phyloP scores from a whole-genome alignment of 2,888 invertebrate species.

The Patella depressa region DNA sequence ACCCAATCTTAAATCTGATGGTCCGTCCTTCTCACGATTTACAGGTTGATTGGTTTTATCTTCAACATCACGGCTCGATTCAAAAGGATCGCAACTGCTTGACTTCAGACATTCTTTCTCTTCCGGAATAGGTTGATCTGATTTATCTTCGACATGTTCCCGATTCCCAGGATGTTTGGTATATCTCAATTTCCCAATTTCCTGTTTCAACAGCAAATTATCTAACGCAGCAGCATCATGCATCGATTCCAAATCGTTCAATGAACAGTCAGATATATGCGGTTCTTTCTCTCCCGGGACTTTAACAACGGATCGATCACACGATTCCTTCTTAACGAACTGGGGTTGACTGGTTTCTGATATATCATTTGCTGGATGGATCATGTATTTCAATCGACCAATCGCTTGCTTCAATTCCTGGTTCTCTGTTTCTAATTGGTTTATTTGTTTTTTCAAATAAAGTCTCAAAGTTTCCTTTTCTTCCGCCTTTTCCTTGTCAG shows the following conservation, averaged over 20 bases:
- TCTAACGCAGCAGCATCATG: not conserved
- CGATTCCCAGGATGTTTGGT: conserved; percentile 8
- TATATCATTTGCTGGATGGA: not conserved
- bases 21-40: no score
- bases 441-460: conserved; percentile 13
- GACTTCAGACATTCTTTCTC: no score
- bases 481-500: not conserved
- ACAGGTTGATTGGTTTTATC: no score
- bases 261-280: not conserved
- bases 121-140: no score
- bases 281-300: not conserved
- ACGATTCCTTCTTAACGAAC: not conserved
- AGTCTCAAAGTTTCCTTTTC: not conserved
- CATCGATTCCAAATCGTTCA: not conserved
- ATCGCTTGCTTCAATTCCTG: conserved; percentile 14
- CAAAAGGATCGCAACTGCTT: no score
- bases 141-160: not conserved
- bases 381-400: conserved; percentile 10
- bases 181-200: conserved; percentile 19
- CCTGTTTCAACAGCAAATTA: conserved; percentile 14
- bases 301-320: not conserved
- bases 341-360: not conserved
- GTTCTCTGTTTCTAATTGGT: conserved; percentile 20
- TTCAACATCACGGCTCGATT: no score
- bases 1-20: no score